Evolutionary conservation across 2,888 invertebrate genomes (phyloP), one percentile per base, ranked within the genome.

Genomic region (Apamea epomidion): DNA sequence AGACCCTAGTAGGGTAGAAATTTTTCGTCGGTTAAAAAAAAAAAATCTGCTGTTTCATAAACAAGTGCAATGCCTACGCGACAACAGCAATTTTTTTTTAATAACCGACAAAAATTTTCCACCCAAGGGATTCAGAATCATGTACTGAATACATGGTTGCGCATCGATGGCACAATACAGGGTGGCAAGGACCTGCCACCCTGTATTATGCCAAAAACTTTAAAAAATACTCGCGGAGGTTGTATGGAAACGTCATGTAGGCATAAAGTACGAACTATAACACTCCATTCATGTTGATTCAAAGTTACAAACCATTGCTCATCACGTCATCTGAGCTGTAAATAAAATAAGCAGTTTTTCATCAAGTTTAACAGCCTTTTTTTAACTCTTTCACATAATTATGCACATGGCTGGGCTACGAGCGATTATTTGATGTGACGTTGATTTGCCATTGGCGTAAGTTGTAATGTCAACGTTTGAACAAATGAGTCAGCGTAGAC

Each of bases 401-500:
- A 67, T 82, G 29, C 73, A 82, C 69, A 72, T 60, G 68, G 54
- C 54, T 60, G 32, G 45, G 25, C 67, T 73, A 48, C 51, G 21
- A 68, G n/a, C 51, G 73, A 73, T 85, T 71, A 86, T 86, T 81
- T 85, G 51, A 64, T 71, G 73, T 87, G 90, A 89, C 88, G 86
- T 84, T 87, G 83, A 88, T 86, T 85, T 79, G 80, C 84, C 81
- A 87, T 87, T 89, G 82, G 85, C 85, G 88, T 89, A 89, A 89
- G 82, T 90, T 85, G 88, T 87, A 89, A 88, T 88, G 88, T 88
- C 86, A 83, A 85, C 79, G 81, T 82, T 84, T 89, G 87, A 86
- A 88, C 90, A 90, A 87, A 88, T 90, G 91, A 90, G 79, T 90
- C 91, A 90, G 83, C 72, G 82, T 79, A 86, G 86, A 88, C 88